Evolutionary conservation across 2,888 invertebrate genomes (phyloP), one percentile per base, ranked within the genome.

Genomic region (Timema cristinae): DNA sequence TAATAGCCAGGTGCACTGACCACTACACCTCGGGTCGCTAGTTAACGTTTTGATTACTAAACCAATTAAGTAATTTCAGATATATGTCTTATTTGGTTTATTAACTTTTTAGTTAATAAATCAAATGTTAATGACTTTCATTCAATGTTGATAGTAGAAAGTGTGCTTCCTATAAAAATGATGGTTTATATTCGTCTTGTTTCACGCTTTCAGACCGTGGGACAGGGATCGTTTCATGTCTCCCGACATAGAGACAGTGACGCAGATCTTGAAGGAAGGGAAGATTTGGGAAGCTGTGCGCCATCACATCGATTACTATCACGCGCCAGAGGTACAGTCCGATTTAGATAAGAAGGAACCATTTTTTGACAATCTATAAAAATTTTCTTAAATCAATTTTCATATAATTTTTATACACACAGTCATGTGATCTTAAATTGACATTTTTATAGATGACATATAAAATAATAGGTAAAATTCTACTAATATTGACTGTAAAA

Each of bases 161-260:
- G 32, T 32, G 32, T 1, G 32, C 32, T 32, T 32, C 32, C 32
- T 32, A 32, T 32, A 32, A 32, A 32, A 32, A 32, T 32, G 32
- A 32, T 32, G 32, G 32, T 32, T 32, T 4, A 32, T 32, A 32
- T 32, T 32, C 32, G 32, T 32, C 32, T 32, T 32, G 32, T 4
- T 32, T 32, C 1, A 32, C 32, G 32, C 32, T 77, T 81, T 13
- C 77, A 88, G 88, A 56, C 83, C 88, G 7, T 86, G 87, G 84
- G 86, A 86, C 72, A 85, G 85, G 75, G 90, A 90, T 78, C 83
- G 90, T 6, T 87, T 82, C 78, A 87, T 90, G 87, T 82, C 88
- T 0, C 88, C 89, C 0, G 89, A 90, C 77, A 89, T 90, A 71
- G 86, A 88, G 70, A 84, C 84, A 6, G 87, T 83, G 2, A 85